These are phyloP conservation scores for Nymphalis io DNA, from an alignment of 1,140 invertebrate species.

Conservation along the genomic window DNA sequence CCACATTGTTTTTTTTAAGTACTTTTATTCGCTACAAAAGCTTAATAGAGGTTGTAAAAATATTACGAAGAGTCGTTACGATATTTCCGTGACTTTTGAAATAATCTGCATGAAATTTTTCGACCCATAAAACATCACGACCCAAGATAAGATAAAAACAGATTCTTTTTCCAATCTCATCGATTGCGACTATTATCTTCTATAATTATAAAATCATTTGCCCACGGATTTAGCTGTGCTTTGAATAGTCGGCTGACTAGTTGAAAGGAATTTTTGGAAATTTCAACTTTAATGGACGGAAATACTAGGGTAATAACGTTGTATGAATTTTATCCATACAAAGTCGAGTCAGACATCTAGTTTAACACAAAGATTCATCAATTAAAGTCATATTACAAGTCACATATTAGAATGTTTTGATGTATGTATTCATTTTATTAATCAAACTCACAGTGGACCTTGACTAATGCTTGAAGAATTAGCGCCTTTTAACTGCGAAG, in stretches of 20 bases:
- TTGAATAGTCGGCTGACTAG: too few species aligned
- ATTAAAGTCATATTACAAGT: not conserved
- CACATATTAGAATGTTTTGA: slow-evolving; percentile 13
- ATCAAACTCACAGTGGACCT: slow-evolving; percentile 41
- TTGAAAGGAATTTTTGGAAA: too few species aligned
- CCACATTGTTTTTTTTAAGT: not conserved
- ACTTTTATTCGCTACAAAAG: not conserved
- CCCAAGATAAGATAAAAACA: too few species aligned
- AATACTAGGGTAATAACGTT: too few species aligned
- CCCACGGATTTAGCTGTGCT: too few species aligned
- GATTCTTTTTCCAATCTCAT: too few species aligned
- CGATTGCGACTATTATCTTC: too few species aligned
- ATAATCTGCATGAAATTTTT: not conserved
- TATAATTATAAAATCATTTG: too few species aligned
- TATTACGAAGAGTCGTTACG: not conserved
- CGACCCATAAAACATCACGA: not conserved
- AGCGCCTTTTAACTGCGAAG: slow-evolving; percentile 55
- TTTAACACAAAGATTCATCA: too few species aligned
- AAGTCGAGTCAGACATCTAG: too few species aligned
- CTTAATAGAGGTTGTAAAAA: not conserved
- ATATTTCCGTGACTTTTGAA: not conserved
- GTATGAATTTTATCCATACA: too few species aligned
- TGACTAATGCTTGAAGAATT: slow-evolving; percentile 60
- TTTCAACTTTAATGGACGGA: too few species aligned
- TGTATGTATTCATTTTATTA: slow-evolving; percentile 22